Percentiles rank a stretch among this genome's conserved stretches.
Evolutionary conservation across 2,797 vertebrate species (phyloP).

Genomic region (Nothura maculosa): DNA sequence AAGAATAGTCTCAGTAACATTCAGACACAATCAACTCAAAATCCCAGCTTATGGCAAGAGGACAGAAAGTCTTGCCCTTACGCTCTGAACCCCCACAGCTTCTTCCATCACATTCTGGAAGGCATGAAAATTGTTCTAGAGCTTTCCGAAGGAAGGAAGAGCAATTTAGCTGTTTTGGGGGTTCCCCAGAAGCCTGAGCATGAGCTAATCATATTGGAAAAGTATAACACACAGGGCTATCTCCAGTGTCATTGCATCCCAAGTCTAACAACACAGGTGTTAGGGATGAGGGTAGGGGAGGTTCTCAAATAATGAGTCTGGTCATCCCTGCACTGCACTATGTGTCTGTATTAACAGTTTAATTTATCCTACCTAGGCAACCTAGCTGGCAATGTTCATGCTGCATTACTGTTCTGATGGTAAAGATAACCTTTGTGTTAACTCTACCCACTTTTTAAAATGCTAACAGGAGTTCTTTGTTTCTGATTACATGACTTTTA

Average conservation of each 20-base stretch:
- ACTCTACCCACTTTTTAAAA: background rate
- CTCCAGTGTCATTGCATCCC: background rate
- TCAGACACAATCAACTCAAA: background rate
- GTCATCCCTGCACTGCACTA: background rate
- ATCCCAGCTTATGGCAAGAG: background rate
- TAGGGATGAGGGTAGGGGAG: background rate
- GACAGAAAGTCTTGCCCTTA: background rate
- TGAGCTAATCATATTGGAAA: background rate
- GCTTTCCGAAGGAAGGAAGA: background rate
- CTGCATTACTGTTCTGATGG: background rate
- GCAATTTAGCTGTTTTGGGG: background rate
- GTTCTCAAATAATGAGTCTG: background rate
- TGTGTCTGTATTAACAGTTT: background rate
- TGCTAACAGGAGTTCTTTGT: background rate
- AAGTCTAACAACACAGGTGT: background rate
- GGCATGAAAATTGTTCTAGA: background rate
- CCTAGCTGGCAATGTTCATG: background rate
- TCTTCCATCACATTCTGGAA: background rate
- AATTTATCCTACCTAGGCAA: background rate
- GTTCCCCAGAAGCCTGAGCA: background rate
- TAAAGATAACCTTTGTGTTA: background rate
- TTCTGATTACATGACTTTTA: background rate
- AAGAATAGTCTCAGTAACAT: background rate
- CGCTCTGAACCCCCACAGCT: background rate
- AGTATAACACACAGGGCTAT: accelerated